Evolutionary conservation across 2,113 vertebrate genomes (phyloP).

Genomic region (Archocentrus centrarchus): DNA sequence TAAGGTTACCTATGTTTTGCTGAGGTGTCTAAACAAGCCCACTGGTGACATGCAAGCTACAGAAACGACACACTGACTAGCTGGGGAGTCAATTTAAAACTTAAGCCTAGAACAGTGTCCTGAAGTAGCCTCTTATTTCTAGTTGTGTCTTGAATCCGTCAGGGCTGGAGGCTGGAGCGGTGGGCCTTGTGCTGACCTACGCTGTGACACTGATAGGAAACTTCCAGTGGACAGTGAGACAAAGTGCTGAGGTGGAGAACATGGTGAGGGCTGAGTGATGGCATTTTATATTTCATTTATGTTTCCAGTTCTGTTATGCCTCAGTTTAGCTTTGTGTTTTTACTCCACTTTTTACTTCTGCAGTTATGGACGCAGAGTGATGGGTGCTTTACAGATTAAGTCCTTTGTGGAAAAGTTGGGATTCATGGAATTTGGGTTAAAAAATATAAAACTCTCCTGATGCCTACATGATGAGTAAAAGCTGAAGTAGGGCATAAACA

Average conservation of each 20-base stretch:
- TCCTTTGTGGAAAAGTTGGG: not conserved
- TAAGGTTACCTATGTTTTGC: too few species aligned
- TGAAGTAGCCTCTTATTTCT: not conserved
- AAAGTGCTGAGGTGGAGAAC: constrained; percentile 96
- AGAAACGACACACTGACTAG: too few species aligned
- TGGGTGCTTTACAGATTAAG: not conserved
- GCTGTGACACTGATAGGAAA: constrained; percentile 90
- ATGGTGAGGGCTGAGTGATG: constrained; percentile 81
- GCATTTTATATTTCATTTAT: not conserved
- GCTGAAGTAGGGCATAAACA: not conserved
- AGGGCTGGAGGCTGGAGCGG: constrained; percentile 90
- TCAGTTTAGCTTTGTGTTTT: too few species aligned
- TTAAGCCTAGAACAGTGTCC: not conserved
- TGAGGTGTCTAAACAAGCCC: too few species aligned
- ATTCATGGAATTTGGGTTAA: not conserved
- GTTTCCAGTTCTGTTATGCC: too few species aligned
- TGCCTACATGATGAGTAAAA: not conserved
- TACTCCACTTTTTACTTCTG: not conserved
- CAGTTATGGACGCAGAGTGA: not conserved
- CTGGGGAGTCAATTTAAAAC: too few species aligned
- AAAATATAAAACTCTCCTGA: not conserved
- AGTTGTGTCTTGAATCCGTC: not conserved
- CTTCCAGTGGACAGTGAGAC: constrained; percentile 96
- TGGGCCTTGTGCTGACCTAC: constrained; percentile 91
- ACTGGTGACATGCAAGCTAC: too few species aligned